Base-by-base conservation (phyloP, 2,113 vertebrate genomes). In the Scatophagus argus region DNA sequence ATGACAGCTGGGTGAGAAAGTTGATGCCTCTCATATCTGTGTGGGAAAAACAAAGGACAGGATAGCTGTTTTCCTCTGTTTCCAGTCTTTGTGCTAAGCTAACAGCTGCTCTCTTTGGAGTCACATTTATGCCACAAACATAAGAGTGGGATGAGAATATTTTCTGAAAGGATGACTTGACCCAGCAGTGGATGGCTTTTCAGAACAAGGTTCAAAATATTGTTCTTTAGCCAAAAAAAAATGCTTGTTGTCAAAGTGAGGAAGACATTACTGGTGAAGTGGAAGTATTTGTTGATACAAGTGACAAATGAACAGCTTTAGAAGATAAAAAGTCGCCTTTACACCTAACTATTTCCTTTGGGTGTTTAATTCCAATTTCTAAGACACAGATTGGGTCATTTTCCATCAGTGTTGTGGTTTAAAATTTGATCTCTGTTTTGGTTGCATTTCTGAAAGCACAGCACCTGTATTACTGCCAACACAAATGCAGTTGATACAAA, bases 81-180 rank as follows among this genome's bases (percentile, higher is more conserved):
- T 60, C 1, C 25, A 49, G 23, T 62, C 29, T 69, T 49, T 66
- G 4, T 39, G 54, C 31, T 71, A 62, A 67, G 39, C 47, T 44
- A 36, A 64, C 19, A 0, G 16, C 27, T 51, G 34, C 52, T 31
- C 11, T 7, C 5, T 44, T 8, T 39, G 29, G 55, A 6, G 38
- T 51, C 2, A 21, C 6, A 14, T 49, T 29, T 68, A n/a, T 38
- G 10, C 4, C 7, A 51, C 14, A 39, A 32, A 73, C 46, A 31
- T 5, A 1, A 23, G 8, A 23, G 25, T 13, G 34, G 23, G 27
- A 39, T 43, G 1, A 39, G 10, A 23, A 4, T 8, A 34, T 64
- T 62, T 65, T 3, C 29, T 54, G 65, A 6, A 61, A 29, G 25
- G 14, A 23, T 43, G n/a, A n/a, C n/a, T n/a, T n/a, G n/a, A n/a